Base-by-base conservation (phyloP, 2,113 vertebrate genomes). In the Mesembrinibis cayennensis region DNA sequence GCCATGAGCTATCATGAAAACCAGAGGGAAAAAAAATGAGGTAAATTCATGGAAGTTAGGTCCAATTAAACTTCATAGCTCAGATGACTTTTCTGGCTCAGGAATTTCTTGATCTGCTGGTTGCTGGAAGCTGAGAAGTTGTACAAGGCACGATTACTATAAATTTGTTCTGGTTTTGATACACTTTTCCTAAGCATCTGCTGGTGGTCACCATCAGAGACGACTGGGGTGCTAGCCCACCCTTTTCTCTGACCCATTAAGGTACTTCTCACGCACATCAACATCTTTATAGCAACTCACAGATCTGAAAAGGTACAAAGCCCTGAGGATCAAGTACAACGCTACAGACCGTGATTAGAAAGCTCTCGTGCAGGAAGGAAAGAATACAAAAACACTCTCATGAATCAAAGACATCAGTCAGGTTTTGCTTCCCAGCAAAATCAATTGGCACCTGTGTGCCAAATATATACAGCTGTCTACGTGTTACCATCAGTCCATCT, bases 191-290 rank as follows among this genome's bases (percentile, higher is more conserved):
- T 82, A 58, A n/a, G 23, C n/a, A 55, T 40, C 53, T 62, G 47
- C 55, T 62, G 29, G 40, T 42, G 30, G 36, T 21, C n/a, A 56
- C 42, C 13, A 7, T 29, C 53, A 49, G 30, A 74, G 55, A 7
- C 6, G 4, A 36, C 49, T 17, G 20, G 6, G 11, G n/a, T 63
- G 32, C 26, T n/a, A 19, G 53, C 10, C n/a, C 22, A 16, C 18
- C 53, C 47, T 36, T 29, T 20, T 15, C 32, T 88, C 71, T 18
- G 36, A 71, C 34, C 32, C 16, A 26, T 44, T 38, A 42, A 50
- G 42, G n/a, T 17, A 25, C 19, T 71, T 52, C 32, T 70, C 32
- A 52, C 1, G 1, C 1, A 0, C 27, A 17, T 14, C 34, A 66
- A 56, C 42, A 40, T 58, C 38, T 30, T 52, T 20, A 16, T 7